Percentiles rank a stretch among this genome's conserved stretches.
Conservation (phyloP, 1,140 invertebrate species). For the Sitobion miscanthi region DNA sequence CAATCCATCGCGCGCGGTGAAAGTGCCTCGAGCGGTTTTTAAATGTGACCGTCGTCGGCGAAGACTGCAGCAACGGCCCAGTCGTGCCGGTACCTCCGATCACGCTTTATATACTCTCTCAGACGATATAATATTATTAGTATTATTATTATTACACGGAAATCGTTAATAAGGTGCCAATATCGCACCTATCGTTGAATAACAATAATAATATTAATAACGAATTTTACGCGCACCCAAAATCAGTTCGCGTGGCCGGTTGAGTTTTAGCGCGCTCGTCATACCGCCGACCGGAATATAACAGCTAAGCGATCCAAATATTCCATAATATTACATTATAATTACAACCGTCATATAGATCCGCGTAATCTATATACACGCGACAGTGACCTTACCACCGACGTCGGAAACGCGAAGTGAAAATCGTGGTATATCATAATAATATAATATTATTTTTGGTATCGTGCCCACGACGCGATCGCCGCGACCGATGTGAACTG, state of each 20-base stretch:
- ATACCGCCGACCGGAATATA: not conserved
- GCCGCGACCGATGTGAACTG: not conserved
- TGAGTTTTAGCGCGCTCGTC: not conserved
- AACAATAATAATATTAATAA: too few species aligned
- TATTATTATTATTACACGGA: not conserved
- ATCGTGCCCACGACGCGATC: not conserved
- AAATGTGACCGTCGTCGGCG: not conserved
- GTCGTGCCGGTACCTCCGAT: conserved; percentile 6
- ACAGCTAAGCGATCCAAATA: not conserved
- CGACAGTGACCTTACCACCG: not conserved
- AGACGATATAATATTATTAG: not conserved
- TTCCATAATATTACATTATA: not conserved
- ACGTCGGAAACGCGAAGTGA: not conserved
- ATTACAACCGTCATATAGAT: not conserved
- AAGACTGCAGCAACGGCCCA: conserved; percentile 19
- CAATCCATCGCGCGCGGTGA: conserved; percentile 20
- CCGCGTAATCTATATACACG: not conserved
- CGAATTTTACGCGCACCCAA: too few species aligned
- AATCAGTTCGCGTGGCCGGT: not conserved
- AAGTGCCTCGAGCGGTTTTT: conserved; percentile 10
- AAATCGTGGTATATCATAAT: not conserved
- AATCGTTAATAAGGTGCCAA: not conserved
- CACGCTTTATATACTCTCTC: not conserved
- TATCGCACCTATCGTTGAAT: too few species aligned
- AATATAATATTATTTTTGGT: not conserved